phyloP scores from a whole-genome alignment of 37 sponge, comb jelly and placozoan genomes.

The Chondrosia reniformis region DNA sequence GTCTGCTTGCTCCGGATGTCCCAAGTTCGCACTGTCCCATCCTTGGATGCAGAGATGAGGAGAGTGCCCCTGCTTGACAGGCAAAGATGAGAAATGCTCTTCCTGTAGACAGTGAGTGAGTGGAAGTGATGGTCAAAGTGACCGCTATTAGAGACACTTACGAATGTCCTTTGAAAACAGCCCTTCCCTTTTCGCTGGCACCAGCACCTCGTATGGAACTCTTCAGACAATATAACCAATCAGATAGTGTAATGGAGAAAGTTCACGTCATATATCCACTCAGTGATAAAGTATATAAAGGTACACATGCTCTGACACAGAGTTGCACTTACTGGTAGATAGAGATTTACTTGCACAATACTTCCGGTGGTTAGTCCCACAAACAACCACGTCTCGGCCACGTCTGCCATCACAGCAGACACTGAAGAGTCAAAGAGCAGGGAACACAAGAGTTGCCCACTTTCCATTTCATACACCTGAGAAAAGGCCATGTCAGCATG shows the following conservation, averaged over 20 bases:
- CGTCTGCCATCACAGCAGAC: slow-evolving; percentile 55
- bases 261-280: too few relatives aligned
- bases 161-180: not conserved
- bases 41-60: slow-evolving; percentile 56
- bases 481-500: not conserved
- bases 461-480: slow-evolving; percentile 70
- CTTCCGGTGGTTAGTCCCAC: slow-evolving; percentile 57
- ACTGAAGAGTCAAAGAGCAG: slow-evolving; percentile 60
- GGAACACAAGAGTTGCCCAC: slow-evolving; percentile 65
- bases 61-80: slow-evolving; percentile 24
- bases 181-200: not conserved
- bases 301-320: not conserved
- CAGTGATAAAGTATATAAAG: not conserved
- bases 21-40: slow-evolving; percentile 60
- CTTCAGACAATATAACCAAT: too few relatives aligned
- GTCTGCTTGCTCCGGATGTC: slow-evolving; percentile 64
- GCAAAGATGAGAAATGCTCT: slow-evolving; percentile 51
- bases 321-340: slow-evolving; percentile 33
- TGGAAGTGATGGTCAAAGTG: not conserved
- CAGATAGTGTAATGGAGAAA: too few relatives aligned
- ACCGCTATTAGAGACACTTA: not conserved
- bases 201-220: too few relatives aligned
- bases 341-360: slow-evolving; percentile 59
- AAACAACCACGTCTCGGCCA: slow-evolving; percentile 47
- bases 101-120: too few relatives aligned